Conservation (phyloP, 2,797 vertebrate genomes). For the Pseudotriccus pelzelni region DNA sequence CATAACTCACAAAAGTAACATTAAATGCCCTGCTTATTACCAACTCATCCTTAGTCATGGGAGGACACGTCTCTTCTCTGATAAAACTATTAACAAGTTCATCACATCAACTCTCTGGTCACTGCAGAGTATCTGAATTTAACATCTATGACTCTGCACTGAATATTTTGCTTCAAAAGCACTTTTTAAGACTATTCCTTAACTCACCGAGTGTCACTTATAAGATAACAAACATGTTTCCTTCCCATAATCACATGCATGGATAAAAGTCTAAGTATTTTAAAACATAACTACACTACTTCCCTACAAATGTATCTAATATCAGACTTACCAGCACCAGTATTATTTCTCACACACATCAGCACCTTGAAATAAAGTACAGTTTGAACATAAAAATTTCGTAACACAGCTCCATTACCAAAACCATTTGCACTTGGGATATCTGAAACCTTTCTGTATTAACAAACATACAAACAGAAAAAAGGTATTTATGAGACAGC, state of each 20-base stretch:
- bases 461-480: background rate
- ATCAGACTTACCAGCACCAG: background rate
- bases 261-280: background rate
- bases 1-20: background rate
- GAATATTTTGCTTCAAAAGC: background rate
- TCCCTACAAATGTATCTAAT: background rate
- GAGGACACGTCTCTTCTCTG: background rate
- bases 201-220: background rate
- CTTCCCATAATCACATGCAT: background rate
- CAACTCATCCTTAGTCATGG: background rate
- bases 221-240: background rate
- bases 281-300: background rate
- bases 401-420: background rate
- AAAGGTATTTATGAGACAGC: background rate
- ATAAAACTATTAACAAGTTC: background rate
- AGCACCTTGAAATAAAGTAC: background rate
- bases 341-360: background rate
- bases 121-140: background rate
- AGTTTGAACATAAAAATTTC: background rate
- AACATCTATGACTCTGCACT: background rate
- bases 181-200: background rate
- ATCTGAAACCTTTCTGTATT: background rate
- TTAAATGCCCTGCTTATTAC: background rate
- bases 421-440: background rate
- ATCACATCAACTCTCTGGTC: background rate